Evolutionary conservation across 2,113 vertebrate genomes (phyloP).

Genomic region (Prunella fulvescens): DNA sequence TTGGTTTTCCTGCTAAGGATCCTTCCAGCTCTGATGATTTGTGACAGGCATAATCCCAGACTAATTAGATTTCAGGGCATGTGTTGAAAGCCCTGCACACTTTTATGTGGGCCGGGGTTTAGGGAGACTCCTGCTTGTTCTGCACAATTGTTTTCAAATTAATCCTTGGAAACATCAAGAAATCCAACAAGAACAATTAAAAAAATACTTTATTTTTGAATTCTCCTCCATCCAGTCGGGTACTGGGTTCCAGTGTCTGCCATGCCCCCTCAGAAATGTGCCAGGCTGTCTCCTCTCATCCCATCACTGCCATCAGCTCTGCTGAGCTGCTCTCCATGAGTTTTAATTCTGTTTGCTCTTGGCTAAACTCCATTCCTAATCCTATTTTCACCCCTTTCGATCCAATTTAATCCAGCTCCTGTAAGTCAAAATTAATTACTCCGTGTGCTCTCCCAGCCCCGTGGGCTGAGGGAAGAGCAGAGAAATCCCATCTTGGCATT

Average conservation of each 20-base stretch:
- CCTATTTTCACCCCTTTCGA: constrained; percentile 72
- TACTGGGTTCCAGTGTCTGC: neutral
- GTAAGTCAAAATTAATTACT: constrained; percentile 73
- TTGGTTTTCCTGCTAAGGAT: neutral
- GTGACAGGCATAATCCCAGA: constrained; percentile 55
- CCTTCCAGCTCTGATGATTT: constrained; percentile 2
- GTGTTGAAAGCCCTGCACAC: constrained; percentile 25
- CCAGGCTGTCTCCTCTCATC: constrained; percentile 11
- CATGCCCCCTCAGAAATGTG: neutral
- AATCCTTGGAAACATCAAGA: constrained; percentile 20
- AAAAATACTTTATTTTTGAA: neutral
- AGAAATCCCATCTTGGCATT: neutral
- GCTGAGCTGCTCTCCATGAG: constrained; percentile 17
- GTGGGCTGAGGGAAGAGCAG: neutral
- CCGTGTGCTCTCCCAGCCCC: neutral
- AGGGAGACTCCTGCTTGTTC: neutral
- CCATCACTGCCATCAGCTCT: neutral
- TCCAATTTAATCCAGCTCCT: constrained; percentile 74
- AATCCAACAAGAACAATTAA: neutral
- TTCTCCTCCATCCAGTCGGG: neutral
- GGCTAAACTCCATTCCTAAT: constrained; percentile 71
- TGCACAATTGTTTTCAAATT: constrained; percentile 48
- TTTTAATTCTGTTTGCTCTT: constrained; percentile 66
- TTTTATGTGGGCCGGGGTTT: neutral
- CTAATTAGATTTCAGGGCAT: constrained; percentile 55